Evolutionary conservation across 23 tunicate genomes (phyloP), one percentile per base, ranked within the genome.

Genomic region (Phallusia fumigata): DNA sequence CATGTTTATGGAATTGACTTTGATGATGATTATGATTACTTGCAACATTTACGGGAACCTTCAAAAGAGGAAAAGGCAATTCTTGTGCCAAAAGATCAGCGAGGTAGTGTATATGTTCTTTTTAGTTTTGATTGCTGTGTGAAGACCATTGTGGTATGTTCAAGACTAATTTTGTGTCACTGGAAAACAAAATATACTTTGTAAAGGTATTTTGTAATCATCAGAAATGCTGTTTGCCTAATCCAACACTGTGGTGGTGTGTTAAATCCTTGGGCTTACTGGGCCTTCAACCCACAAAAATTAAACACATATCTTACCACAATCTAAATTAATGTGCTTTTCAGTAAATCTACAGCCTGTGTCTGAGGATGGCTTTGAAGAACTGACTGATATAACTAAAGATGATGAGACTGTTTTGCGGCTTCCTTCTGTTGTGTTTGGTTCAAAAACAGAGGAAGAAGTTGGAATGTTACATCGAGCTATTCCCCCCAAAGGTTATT

Each of bases 11-110:
- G 97, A 18, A 82, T 93, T 26, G 90, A 80, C 10, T 93, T 76
- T 80, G 97, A 93, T 44, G 97, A 93, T 88, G 97, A 93, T 72
- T 93, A 93, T 78, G 89, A 93, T 72, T 93, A 93, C 73, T 65
- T 93, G 87, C 97, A 93, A 78, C 97, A 93, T 93, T 65, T 93
- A 30, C 58, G 77, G 73, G 80, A 24, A 18, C 47, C 97, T 12
- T 31, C 65, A 51, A 36, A 84, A 36, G 0, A 74, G 0, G 76
- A 93, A 15, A 73, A 53, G 32, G 84, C 97, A 19, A 82, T 93
- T 36, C 85, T 93, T 52, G 86, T 93, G 15, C 97, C 97, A 31
- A 83, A 75, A 26, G 73, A 79, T 52, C 22, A 45, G 53, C 31
- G 49, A 36, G 31, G 49, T 28, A 77, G 80, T 77, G 53, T 31